Evolutionary conservation across 2,888 invertebrate species (phyloP).

Genomic region (Eupithecia exiguata): DNA sequence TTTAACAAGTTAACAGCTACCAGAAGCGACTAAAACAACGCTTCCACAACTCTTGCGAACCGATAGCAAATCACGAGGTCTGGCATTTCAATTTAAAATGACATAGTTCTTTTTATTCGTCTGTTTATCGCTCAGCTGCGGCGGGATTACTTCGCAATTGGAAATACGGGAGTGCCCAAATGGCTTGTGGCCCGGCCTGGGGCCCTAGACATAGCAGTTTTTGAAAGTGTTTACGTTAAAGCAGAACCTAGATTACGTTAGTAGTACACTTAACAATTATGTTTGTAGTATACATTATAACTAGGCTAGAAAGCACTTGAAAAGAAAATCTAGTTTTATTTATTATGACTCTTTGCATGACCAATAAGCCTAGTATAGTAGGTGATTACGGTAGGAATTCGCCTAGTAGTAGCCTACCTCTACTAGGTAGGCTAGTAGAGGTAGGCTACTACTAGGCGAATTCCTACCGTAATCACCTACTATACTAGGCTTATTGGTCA

Average conservation of each 20-base stretch:
- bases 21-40: neutral
- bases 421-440: no score
- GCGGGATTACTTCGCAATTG: conserved; percentile 47
- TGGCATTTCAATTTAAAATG: conserved; percentile 44
- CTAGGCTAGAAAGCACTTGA: neutral
- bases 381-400: no score
- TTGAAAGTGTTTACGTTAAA: neutral
- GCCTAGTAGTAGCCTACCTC: no score
- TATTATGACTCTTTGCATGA: no score
- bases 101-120: conserved; percentile 41
- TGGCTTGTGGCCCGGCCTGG: neutral
- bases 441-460: no score
- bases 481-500: no score
- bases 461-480: no score
- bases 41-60: neutral
- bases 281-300: no score
- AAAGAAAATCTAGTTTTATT: neutral
- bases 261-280: no score
- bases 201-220: neutral
- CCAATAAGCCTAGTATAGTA: no score
- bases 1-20: neutral
- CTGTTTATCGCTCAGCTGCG: conserved; percentile 44
- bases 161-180: conserved; percentile 32
- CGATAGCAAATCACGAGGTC: conserved; percentile 37
- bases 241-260: neutral